Percentiles rank a stretch among this genome's conserved stretches.
Evolutionary conservation across 2,888 invertebrate species (phyloP).

Genomic region (Carpatolechia fugitivella): DNA sequence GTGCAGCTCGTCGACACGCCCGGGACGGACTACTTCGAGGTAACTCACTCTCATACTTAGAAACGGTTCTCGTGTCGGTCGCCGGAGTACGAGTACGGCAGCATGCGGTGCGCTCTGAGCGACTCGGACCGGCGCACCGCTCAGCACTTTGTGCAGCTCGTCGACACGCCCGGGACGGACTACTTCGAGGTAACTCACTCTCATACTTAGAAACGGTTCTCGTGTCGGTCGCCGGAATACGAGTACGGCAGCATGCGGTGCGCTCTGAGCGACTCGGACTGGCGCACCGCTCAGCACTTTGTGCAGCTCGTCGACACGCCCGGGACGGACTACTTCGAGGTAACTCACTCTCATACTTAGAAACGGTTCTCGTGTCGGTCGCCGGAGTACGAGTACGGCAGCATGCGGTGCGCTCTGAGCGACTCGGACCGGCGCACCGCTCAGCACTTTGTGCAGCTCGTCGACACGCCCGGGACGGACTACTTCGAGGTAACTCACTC

Average conservation of each 20-base stretch:
- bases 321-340: conserved; percentile 76
- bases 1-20: conserved; percentile 94
- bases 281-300: conserved; percentile 91
- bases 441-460: conserved; percentile 92
- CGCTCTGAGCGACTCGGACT: conserved; percentile 93
- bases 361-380: conserved; percentile 95
- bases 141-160: conserved; percentile 92
- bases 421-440: conserved; percentile 94
- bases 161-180: conserved; percentile 85
- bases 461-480: conserved; percentile 85
- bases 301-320: conserved; percentile 94
- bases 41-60: conserved; percentile 50
- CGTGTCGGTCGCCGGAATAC: conserved; percentile 95
- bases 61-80: conserved; percentile 95
- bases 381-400: conserved; percentile 95
- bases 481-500: conserved; percentile 65
- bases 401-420: conserved; percentile 93
- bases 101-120: conserved; percentile 93
- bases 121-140: conserved; percentile 94
- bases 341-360: conserved; percentile 68
- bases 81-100: conserved; percentile 95
- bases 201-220: conserved; percentile 95
- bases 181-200: conserved; percentile 65
- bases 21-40: conserved; percentile 76
- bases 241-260: conserved; percentile 96